phyloP scores from a whole-genome alignment of 2,113 vertebrate species.

The Bubo blakistoni region DNA sequence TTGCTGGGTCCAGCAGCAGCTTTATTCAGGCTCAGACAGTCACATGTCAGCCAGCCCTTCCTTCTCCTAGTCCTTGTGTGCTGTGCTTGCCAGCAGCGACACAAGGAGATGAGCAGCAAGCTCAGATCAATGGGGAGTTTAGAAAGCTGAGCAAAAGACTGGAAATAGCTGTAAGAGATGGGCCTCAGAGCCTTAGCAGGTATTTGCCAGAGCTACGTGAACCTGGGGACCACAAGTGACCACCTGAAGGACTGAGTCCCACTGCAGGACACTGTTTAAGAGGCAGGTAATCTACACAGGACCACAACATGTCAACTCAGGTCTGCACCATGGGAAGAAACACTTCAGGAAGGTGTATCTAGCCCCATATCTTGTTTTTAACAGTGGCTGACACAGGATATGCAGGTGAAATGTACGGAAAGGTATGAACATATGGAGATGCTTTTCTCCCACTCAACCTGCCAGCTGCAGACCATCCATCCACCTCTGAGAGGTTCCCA shows the following conservation, averaged over 20 bases:
- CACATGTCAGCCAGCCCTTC: rapidly evolving
- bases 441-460: background rate
- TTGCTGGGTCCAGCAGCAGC: rapidly evolving
- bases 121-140: background rate
- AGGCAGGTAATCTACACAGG: rapidly evolving
- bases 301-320: rapidly evolving
- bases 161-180: background rate
- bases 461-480: background rate
- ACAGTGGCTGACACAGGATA: background rate
- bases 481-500: background rate
- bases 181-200: background rate
- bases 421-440: background rate
- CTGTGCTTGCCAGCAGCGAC: background rate
- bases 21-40: background rate
- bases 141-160: background rate
- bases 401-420: background rate
- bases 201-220: background rate
- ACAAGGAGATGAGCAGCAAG: background rate
- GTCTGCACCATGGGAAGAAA: background rate
- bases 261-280: background rate
- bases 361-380: background rate
- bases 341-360: background rate
- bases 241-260: background rate
- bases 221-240: background rate
- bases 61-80: background rate